phyloP scores from a whole-genome alignment of 2,113 vertebrate species.

The Oxyura jamaicensis region DNA sequence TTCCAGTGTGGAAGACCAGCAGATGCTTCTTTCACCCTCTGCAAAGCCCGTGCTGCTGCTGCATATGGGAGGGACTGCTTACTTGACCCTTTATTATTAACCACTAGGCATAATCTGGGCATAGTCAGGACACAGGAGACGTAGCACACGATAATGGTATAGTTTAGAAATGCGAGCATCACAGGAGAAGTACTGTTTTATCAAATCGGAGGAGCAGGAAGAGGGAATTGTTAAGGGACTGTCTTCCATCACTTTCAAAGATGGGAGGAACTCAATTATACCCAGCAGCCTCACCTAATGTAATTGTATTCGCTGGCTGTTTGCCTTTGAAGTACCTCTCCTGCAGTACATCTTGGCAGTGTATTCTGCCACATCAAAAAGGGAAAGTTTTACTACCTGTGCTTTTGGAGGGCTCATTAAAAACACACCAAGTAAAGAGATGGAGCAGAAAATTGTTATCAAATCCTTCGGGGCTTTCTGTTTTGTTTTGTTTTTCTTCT shows the following conservation, averaged over 20 bases:
- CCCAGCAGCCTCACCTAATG: constrained; percentile 60
- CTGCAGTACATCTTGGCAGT: constrained; percentile 67
- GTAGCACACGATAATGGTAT: neutral
- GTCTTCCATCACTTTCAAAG: constrained; percentile 61
- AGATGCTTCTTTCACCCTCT: neutral
- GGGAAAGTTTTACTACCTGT: constrained; percentile 72
- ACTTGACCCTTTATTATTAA: neutral
- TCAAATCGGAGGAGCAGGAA: constrained; percentile 41
- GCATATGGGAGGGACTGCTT: neutral
- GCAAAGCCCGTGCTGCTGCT: neutral
- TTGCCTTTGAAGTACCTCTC: constrained; percentile 66
- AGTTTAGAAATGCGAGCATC: constrained; percentile 49
- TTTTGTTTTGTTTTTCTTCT: constrained; percentile 44
- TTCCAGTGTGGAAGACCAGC: neutral
- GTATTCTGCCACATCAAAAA: constrained; percentile 66
- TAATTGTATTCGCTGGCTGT: constrained; percentile 56
- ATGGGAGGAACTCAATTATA: constrained; percentile 72
- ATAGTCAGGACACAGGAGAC: neutral
- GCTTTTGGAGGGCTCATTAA: constrained; percentile 72
- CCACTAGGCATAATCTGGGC: neutral
- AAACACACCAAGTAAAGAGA: constrained; percentile 56
- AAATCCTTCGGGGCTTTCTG: constrained; percentile 38
- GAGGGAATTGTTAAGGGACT: constrained; percentile 45
- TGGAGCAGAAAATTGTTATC: constrained; percentile 68
- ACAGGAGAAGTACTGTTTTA: constrained; percentile 53